These are phyloP conservation scores for Latrodectus hesperus DNA, from an alignment of 2,888 invertebrate genomes.

Conservation along the genomic window DNA sequence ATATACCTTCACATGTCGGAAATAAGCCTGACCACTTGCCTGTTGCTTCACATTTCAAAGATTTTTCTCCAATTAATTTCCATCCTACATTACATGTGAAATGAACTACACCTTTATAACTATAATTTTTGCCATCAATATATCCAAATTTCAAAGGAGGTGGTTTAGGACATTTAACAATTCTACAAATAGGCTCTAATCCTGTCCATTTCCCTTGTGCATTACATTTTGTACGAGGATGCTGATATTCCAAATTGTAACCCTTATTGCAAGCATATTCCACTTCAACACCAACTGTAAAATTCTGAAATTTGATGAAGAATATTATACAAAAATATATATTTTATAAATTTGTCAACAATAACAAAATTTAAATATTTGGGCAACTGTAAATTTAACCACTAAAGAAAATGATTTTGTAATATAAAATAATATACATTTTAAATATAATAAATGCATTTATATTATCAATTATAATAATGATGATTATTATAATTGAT, in stretches of 20 bases:
- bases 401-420: not conserved
- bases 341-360: not conserved
- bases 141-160: slow-evolving; percentile 54
- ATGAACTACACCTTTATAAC: slow-evolving; percentile 38
- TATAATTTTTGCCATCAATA: slow-evolving; percentile 56
- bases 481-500: no score
- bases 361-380: not conserved
- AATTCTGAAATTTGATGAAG: slow-evolving; percentile 36
- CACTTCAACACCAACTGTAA: slow-evolving; percentile 47
- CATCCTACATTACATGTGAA: slow-evolving; percentile 59
- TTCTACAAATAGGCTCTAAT: slow-evolving; percentile 41
- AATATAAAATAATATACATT: no score
- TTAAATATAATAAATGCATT: no score
- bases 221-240: slow-evolving; percentile 43
- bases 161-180: slow-evolving; percentile 54
- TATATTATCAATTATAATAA: no score
- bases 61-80: slow-evolving; percentile 59
- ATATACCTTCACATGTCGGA: slow-evolving; percentile 72
- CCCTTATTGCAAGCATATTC: slow-evolving; percentile 63
- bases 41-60: slow-evolving; percentile 41
- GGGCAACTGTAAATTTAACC: not conserved
- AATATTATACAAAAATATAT: not conserved
- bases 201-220: slow-evolving; percentile 65
- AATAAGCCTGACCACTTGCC: slow-evolving; percentile 66
- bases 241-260: slow-evolving; percentile 42